Base-by-base conservation (phyloP, 2,888 invertebrate genomes). In the Acrocyrtus sp. region DNA sequence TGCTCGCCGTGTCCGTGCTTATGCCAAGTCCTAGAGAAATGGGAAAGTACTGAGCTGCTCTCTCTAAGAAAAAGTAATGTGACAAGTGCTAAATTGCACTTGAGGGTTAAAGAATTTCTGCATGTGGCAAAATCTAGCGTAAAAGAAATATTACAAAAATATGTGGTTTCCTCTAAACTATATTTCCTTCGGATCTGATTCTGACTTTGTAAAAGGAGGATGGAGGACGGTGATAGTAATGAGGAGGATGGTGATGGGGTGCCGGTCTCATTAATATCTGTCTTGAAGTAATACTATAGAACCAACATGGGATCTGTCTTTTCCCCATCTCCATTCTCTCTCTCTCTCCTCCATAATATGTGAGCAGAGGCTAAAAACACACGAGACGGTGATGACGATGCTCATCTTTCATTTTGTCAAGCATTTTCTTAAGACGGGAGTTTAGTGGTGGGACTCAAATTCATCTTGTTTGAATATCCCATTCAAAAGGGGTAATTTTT, bases 241-340 rank as follows among this genome's bases (percentile, higher is more conserved):
- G 72, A 65, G 34, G 66, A 60, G 4, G 43, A 51, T 63, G 63
- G 62, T 73, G 72, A 67, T 73, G 72, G 72, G 72, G 72, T 73
- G 72, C 72, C 72, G 72, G 66, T 73, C 72, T 73, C 72, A 73
- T 73, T 73, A 73, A 73, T 73, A 73, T 73, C 72, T 73, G 72
- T 73, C 72, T 72, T 73, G 72, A 73, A 62, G 67, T 73, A 73
- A 73, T 73, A 73, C 67, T 60, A 34, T 50, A 56, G 56, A 73
- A 66, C 61, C 72, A 56, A 73, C 72, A 73, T 73, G 72, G 65
- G 67, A 66, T 73, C 72, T 61, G 39, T 34, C 54, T 47, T 53
- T 41, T 27, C 54, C 26, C 47, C 41, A 48, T 43, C 47, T 51
- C 58, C 53, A 51, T 58, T 34, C 24, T 50, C 27, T 65, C 29